Evolutionary conservation across 2,113 vertebrate genomes (phyloP), one percentile per base, ranked within the genome.

Genomic region (Xiphorhynchus elegans): DNA sequence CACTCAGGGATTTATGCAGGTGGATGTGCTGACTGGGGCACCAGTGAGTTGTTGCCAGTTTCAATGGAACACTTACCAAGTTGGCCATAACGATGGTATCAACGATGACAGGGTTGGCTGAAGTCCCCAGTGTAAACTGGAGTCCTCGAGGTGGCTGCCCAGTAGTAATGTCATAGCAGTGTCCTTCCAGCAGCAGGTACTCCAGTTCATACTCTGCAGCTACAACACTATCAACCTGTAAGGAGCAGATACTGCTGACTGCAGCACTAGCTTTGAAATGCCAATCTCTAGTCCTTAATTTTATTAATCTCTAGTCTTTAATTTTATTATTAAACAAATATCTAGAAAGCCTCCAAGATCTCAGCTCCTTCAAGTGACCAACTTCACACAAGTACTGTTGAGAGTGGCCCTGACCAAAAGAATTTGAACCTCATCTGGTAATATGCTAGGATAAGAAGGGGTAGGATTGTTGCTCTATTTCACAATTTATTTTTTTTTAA

Each of bases 51-150:
- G 42, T 3, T 59, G 37, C 24, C 76, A 31, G 2, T 5, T 5
- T 5, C 56, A 89, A 7, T 0, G 1, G 3, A 15, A 31, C 35
- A 56, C 97, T 97, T 78, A 99, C 99, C 98, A 99, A 90, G 96
- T 99, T 99, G 39, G 99, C 99, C 99, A 99, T 99, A 59, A 99
- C 99, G 31, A 99, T 99, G 29, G 99, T 99, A 35, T 99, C 99
- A 9, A 99, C 97, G 0, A 99, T 97, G 90, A 99, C 98, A 1
- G 99, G 99, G 49, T 97, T 97, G 25, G 97, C 87, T 39, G 98
- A 97, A 3, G 99, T 99, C 46, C 99, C 99, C 93, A 99, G 87
- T 1, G 99, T 99, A 68, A 99, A 99, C 97, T 99, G 99, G 8
- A 99, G 98, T 6, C 99, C 99, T 7, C 99, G 98, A 2, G 99